phyloP scores from a whole-genome alignment of 2,888 invertebrate species.

The Caradrina clavipalpis region DNA sequence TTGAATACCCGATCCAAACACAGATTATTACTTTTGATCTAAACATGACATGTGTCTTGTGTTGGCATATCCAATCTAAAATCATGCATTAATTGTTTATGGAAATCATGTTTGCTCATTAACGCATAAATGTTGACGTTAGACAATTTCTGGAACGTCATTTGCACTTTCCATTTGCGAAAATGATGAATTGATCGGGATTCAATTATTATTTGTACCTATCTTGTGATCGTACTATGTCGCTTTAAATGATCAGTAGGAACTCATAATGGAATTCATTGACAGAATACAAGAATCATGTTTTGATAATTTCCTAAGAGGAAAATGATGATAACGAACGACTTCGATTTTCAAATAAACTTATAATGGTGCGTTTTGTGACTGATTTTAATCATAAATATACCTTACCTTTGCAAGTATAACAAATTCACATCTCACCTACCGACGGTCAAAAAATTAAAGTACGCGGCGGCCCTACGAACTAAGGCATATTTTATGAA shows the following conservation, averaged over 20 bases:
- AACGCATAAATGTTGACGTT: conserved; percentile 34
- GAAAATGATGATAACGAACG: background rate
- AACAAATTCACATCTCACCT: background rate
- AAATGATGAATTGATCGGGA: conserved; percentile 38
- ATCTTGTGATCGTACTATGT: conserved; percentile 14
- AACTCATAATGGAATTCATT: background rate
- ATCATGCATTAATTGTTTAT: conserved; percentile 28
- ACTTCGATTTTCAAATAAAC: background rate
- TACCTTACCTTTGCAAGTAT: background rate
- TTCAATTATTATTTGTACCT: conserved; percentile 29
- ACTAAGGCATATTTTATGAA: conserved; percentile 45
- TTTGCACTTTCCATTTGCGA: conserved; percentile 54
- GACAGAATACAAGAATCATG: background rate
- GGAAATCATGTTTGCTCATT: conserved; percentile 46
- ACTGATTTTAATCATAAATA: background rate
- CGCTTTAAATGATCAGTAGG: background rate
- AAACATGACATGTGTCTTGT: conserved; percentile 16
- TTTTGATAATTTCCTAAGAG: background rate
- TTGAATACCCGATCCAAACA: background rate
- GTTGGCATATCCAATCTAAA: conserved; percentile 32
- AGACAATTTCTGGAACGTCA: conserved; percentile 46
- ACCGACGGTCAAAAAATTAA: conserved; percentile 10
- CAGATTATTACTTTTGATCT: background rate
- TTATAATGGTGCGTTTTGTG: background rate
- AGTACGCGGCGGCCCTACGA: background rate